A percentile compares a stretch with the other conserved stretches of the same genome.
Evolutionary conservation across 1,140 invertebrate genomes (phyloP).

Genomic region (Drosophila saltans): DNA sequence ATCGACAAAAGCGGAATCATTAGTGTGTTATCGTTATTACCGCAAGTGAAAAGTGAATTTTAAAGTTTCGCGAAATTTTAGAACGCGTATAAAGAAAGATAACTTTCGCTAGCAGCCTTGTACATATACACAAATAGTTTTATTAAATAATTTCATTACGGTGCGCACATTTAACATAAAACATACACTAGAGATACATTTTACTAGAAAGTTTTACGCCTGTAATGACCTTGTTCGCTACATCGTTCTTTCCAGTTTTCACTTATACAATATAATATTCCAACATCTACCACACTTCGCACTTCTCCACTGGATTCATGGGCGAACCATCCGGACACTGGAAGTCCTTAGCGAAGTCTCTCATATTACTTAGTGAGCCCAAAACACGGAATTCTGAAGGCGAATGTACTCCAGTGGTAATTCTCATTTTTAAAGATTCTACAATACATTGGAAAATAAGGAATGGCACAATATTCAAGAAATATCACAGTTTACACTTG

Average conservation of each 20-base stretch:
- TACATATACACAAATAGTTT: conserved; percentile 67
- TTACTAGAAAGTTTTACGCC: conserved; percentile 34
- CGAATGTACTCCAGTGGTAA: conserved; percentile 91
- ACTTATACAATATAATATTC: conserved; percentile 34
- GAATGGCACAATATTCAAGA: background rate
- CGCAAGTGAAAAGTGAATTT: background rate
- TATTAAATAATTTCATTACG: conserved; percentile 69
- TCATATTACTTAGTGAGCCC: conserved; percentile 94
- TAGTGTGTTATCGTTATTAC: background rate
- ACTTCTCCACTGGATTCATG: conserved; percentile 96
- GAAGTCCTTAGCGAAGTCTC: conserved; percentile 94
- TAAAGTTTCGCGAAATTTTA: background rate
- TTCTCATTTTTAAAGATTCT: conserved; percentile 89
- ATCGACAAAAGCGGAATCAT: background rate
- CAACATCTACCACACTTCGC: conserved; percentile 89
- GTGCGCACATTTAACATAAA: conserved; percentile 53
- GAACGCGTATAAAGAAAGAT: background rate
- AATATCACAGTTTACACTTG: conserved; percentile 14
- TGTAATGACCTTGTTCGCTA: conserved; percentile 45
- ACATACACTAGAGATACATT: conserved; percentile 46
- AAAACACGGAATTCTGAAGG: conserved; percentile 92
- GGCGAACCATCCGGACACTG: conserved; percentile 90
- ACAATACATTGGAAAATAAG: conserved; percentile 62
- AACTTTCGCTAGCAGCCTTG: background rate
- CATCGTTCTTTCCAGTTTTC: conserved; percentile 22